phyloP scores from a whole-genome alignment of 1,140 invertebrate species.

The Octopus sinensis region DNA sequence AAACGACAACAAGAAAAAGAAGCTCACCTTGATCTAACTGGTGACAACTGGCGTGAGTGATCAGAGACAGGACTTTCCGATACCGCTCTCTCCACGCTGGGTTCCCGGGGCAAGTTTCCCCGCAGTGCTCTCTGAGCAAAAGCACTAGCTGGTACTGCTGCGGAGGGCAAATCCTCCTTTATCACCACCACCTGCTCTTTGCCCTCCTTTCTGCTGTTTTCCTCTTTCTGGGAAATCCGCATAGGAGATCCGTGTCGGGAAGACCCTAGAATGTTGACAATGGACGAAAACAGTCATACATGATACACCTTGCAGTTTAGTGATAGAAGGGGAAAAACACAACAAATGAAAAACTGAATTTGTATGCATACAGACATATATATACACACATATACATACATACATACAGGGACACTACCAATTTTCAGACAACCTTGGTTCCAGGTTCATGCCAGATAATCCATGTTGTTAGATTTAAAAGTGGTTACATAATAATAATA shows the following conservation, averaged over 20 bases:
- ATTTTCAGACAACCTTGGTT: no score
- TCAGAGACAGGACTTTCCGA: slow-evolving; percentile 2
- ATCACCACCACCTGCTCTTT: slow-evolving; percentile 16
- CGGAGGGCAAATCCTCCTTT: slow-evolving; percentile 26
- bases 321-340: no score
- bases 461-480: no score
- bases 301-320: no score
- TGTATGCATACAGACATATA: no score
- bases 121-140: slow-evolving; percentile 12
- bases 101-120: slow-evolving; percentile 10
- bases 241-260: slow-evolving; percentile 40
- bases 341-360: no score
- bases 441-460: no score
- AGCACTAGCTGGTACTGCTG: slow-evolving; percentile 13
- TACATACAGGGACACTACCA: no score
- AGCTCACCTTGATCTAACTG: slow-evolving; percentile 22
- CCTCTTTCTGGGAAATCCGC: slow-evolving; percentile 20
- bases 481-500: no score
- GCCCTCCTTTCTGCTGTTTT: slow-evolving; percentile 14
- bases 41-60: slow-evolving; percentile 24
- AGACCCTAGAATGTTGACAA: slow-evolving; percentile 22
- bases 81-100: neutral
- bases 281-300: no score
- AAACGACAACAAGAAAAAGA: no score
- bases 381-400: no score